phyloP scores from a whole-genome alignment of 2,888 invertebrate species.

The Drosophila multiciliata region DNA sequence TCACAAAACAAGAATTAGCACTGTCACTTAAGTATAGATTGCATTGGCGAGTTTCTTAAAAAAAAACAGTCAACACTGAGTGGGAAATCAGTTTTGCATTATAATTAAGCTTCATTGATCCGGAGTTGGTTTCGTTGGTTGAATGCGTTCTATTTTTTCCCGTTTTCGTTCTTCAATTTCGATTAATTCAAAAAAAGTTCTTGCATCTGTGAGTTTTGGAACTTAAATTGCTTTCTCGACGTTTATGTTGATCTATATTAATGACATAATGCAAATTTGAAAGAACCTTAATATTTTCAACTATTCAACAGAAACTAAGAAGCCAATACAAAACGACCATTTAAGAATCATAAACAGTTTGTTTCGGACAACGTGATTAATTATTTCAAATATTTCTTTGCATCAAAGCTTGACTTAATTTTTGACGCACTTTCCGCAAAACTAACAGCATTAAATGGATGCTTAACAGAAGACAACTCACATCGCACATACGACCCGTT shows the following conservation, averaged over 20 bases:
- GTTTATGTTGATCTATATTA: not conserved
- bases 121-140: not conserved
- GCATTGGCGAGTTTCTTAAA: not conserved
- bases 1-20: not conserved
- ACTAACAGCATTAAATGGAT: slow-evolving; percentile 19
- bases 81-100: not conserved
- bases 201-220: not conserved
- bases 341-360: not conserved
- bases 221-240: not conserved
- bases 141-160: not conserved
- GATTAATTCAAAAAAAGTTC: not conserved
- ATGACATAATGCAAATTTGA: not conserved
- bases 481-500: slow-evolving; percentile 41
- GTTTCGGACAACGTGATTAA: not conserved
- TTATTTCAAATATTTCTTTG: not conserved
- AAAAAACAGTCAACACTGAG: not conserved
- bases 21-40: not conserved
- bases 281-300: not conserved
- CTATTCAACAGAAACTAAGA: not conserved
- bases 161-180: not conserved
- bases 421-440: not conserved
- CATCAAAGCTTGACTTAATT: not conserved
- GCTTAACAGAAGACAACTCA: slow-evolving; percentile 7
- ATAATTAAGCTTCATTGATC: not conserved
- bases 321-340: not conserved